Conservation (phyloP, 2,113 vertebrate genomes). For the Chrysemys picta region DNA sequence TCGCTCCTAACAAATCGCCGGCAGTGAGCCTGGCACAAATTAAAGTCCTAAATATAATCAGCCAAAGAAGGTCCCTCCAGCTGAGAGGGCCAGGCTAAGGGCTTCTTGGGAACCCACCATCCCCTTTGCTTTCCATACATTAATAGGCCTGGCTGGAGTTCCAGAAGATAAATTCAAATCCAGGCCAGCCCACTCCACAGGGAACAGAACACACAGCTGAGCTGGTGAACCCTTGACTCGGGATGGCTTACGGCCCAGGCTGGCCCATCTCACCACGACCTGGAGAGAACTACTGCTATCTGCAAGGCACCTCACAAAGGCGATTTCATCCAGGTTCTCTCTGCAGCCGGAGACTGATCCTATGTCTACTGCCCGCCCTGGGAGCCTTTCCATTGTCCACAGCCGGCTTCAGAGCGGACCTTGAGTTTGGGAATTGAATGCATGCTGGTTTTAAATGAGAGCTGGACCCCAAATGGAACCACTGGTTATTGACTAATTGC, state of each 20-base stretch:
- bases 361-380: neutral
- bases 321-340: neutral
- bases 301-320: neutral
- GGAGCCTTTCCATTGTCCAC: neutral
- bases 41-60: neutral
- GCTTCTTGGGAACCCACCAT: neutral
- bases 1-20: neutral
- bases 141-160: neutral
- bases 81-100: neutral
- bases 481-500: neutral
- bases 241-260: neutral
- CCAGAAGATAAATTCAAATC: neutral
- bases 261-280: neutral
- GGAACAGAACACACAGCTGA: neutral
- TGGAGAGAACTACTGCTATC: neutral
- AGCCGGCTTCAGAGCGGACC: rapidly evolving
- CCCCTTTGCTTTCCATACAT: neutral
- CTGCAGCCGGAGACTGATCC: neutral
- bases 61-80: neutral
- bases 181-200: neutral
- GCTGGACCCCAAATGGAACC: neutral
- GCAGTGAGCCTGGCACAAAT: neutral
- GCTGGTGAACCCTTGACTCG: neutral
- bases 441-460: neutral
- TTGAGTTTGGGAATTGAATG: neutral